These are phyloP conservation scores for Drosophila baimaii DNA, from an alignment of 1,140 invertebrate species.

Conservation along the genomic window DNA sequence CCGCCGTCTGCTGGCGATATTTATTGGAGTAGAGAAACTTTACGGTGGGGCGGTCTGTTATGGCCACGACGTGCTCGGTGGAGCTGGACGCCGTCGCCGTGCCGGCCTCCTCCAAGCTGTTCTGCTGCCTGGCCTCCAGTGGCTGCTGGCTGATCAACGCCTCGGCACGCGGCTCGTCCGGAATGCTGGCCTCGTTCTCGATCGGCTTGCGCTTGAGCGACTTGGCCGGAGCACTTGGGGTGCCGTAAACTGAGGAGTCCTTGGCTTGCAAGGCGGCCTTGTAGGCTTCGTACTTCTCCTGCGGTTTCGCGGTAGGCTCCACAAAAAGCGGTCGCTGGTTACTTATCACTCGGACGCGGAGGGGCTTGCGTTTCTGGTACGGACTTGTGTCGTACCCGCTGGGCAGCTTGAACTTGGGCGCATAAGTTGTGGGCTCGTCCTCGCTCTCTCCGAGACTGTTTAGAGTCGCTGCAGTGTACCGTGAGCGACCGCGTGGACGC, in stretches of 20 bases:
- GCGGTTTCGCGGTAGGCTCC: conserved; percentile 27
- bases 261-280: conserved; percentile 52
- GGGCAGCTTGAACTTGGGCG: conserved; percentile 61
- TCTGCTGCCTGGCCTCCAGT: conserved; percentile 53
- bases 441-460: conserved; percentile 46
- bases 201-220: conserved; percentile 44
- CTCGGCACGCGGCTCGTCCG: conserved; percentile 64
- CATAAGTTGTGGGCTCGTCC: conserved; percentile 80
- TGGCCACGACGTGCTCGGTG: conserved; percentile 53
- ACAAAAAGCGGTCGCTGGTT: conserved; percentile 26
- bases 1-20: conserved; percentile 73
- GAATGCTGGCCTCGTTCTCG: conserved; percentile 61
- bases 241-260: conserved; percentile 15
- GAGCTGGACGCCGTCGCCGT: conserved; percentile 37
- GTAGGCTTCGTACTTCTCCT: conserved; percentile 67
- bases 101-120: conserved; percentile 57
- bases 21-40: conserved; percentile 78
- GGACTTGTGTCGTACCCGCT: conserved; percentile 20
- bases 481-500: conserved; percentile 69
- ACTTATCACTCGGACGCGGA: conserved; percentile 51
- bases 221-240: conserved; percentile 19
- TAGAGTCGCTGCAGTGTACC: conserved; percentile 68
- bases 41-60: conserved; percentile 66
- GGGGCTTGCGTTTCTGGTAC: conserved; percentile 51
- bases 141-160: conserved; percentile 58